Conservation (phyloP, 2,888 invertebrate species). For the Oscheius sp. region DNA sequence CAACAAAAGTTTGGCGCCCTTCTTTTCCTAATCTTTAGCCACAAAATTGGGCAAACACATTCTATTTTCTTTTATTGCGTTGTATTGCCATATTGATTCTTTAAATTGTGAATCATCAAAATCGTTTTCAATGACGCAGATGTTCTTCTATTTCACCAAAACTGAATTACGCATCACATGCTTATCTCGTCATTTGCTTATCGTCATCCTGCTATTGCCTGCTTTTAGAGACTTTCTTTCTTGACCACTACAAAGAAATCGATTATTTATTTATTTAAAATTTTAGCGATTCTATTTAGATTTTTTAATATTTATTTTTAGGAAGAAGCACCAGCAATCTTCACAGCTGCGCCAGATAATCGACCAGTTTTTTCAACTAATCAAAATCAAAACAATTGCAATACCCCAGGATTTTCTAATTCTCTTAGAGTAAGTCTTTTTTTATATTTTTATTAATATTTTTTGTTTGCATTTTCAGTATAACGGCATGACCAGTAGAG, state of each 20-base stretch:
- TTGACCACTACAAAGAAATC: neutral
- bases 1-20: neutral
- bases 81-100: neutral
- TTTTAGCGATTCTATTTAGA: neutral
- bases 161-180: neutral
- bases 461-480: neutral
- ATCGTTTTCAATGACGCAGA: neutral
- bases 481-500: conserved; percentile 73
- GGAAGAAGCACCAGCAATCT: conserved; percentile 26
- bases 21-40: neutral
- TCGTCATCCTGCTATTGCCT: neutral
- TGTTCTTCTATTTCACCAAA: neutral
- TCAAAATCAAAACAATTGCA: neutral
- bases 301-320: conserved; percentile 11
- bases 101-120: neutral
- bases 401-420: neutral
- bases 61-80: neutral
- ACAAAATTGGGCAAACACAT: neutral
- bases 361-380: conserved; percentile 29
- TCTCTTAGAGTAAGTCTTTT: too few species aligned
- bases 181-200: conserved; percentile 13
- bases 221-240: neutral
- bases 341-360: conserved; percentile 28
- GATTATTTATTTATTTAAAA: neutral
- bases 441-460: too few species aligned